These are phyloP conservation scores for Pseudomyrmex flavicornis DNA, from an alignment of 1,140 invertebrate genomes.

Conservation along the genomic window DNA sequence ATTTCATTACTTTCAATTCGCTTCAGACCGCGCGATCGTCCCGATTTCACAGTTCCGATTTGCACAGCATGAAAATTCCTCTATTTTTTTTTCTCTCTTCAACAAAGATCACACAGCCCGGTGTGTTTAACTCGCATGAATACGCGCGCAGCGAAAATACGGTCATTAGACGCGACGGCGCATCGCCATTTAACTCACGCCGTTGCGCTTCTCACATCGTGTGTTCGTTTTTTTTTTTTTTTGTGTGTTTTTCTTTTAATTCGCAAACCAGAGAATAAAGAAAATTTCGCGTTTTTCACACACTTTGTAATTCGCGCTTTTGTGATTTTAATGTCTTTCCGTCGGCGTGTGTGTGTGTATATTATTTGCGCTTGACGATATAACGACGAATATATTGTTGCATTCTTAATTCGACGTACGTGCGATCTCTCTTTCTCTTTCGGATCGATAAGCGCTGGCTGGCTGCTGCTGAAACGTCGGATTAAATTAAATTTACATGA, in stretches of 20 bases:
- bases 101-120: background rate
- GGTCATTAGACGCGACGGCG: background rate
- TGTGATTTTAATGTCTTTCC: no score
- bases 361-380: background rate
- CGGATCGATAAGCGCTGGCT: slow-evolving; percentile 16
- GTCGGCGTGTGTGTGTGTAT: background rate
- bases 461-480: slow-evolving; percentile 28
- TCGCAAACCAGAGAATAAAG: no score
- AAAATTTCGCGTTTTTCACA: no score
- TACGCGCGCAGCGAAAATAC: background rate
- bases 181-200: no score
- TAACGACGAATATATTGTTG: slow-evolving; percentile 28
- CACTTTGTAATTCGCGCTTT: no score
- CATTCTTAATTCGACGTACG: background rate
- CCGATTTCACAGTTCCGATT: slow-evolving; percentile 19
- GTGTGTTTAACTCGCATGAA: slow-evolving; percentile 7
- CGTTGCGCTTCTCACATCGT: background rate
- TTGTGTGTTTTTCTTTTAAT: no score
- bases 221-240: no score
- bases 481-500: slow-evolving; percentile 57
- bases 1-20: background rate
- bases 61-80: slow-evolving; percentile 5
- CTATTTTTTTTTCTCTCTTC: slow-evolving; percentile 10
- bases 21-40: slow-evolving; percentile 7
- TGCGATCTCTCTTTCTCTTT: background rate